Base-by-base conservation (phyloP, 92 coral and sea anemone species). In the Porites evermanni region DNA sequence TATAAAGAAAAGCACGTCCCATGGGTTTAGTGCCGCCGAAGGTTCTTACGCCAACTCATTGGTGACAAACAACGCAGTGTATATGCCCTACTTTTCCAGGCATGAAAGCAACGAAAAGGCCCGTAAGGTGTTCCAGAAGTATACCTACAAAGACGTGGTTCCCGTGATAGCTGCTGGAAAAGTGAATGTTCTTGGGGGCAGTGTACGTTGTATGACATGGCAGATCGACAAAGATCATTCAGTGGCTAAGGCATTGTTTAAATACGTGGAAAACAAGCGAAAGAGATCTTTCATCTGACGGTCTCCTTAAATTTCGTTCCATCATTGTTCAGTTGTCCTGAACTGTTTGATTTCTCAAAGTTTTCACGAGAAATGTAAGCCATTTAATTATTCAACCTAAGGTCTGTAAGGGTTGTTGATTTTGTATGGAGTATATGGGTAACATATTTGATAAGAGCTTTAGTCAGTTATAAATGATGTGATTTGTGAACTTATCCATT, bases 151-250 rank as follows among this genome's bases (percentile, higher is more conserved):
- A 75, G 90, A 82, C 2, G 94, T 95, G 10, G 76, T 95, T 26
- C 91, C 98, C 3, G 89, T 95, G 70, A 72, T 87, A 53, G 78
- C 65, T 23, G 90, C 96, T 6, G 89, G 91, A 14, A 77, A 72
- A 18, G 66, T 93, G 21, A 87, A 94, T 18, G 93, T 66, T 16
- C 87, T 93, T 60, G 98, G 96, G 9, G 96, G 96, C 18, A 95
- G 98, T 56, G 88, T 95, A 65, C 93, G 96, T 1, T 95, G 98
- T 63, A 89, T 95, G 94, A 84, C 93, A 4, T 93, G 96, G 96
- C 96, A 95, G 86, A 86, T 94, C 2, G 95, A 94, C 61, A 72
- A 82, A 10, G 64, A 84, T 7, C 94, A 95, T 44, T 89, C 94
- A 14, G 75, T 95, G 50, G 96, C 98, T 21, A 65, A 88, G 78